phyloP scores from a whole-genome alignment of 92 coral and sea anemone genomes.

The Anthopleura xanthogrammica region DNA sequence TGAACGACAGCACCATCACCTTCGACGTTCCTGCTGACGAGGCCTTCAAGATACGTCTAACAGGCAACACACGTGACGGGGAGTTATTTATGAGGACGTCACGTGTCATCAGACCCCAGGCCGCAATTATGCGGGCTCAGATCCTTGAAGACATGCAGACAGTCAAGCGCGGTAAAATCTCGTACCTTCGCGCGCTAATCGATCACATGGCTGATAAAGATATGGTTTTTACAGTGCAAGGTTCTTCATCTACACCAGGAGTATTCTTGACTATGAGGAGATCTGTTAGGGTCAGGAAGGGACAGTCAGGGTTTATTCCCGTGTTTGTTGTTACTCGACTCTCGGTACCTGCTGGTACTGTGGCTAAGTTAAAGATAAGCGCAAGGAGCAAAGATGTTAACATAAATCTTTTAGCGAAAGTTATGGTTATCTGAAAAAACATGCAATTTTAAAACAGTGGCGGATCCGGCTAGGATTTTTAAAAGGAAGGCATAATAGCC shows the following conservation, averaged over 20 bases:
- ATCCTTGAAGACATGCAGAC: conserved; percentile 23
- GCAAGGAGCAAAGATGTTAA: conserved; percentile 15
- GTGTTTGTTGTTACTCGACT: conserved; percentile 32
- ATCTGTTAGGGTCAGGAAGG: conserved; percentile 20
- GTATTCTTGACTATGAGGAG: conserved; percentile 26
- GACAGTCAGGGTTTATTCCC: conserved; percentile 28
- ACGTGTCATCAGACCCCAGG: conserved; percentile 29
- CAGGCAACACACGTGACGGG: conserved; percentile 47
- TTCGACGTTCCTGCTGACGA: conserved; percentile 33
- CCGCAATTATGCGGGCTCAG: conserved; percentile 22
- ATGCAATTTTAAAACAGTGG: too few relatives aligned
- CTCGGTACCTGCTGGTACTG: conserved; percentile 27
- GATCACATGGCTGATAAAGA: conserved; percentile 21
- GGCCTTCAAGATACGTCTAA: conserved; percentile 53
- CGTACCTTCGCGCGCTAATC: conserved; percentile 26
- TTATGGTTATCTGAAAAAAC: background rate
- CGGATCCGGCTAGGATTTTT: too few relatives aligned
- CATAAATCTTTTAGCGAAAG: conserved; percentile 8
- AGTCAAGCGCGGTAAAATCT: conserved; percentile 34
- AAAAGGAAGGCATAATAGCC: too few relatives aligned
- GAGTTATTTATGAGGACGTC: conserved; percentile 55
- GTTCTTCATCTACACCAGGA: conserved; percentile 17
- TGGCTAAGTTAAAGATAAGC: conserved; percentile 21
- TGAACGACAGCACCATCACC: conserved; percentile 23
- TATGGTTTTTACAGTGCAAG: conserved; percentile 24